Conservation (phyloP, 2,113 vertebrate species). For the Dipodomys spectabilis region DNA sequence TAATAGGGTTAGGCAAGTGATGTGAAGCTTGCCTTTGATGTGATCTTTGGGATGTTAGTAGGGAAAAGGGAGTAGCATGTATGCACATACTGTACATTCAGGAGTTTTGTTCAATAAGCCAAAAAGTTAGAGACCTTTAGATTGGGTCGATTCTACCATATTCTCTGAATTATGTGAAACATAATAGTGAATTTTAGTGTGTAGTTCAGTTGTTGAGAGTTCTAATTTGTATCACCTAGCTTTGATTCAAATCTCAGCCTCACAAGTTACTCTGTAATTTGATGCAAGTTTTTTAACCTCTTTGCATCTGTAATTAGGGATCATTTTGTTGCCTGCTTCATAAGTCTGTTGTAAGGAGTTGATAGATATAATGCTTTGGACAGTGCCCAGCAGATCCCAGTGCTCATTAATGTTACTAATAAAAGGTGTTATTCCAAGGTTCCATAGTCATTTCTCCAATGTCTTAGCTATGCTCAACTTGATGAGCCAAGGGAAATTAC, state of each 20-base stretch:
- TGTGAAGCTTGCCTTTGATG: neutral
- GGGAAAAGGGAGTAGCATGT: neutral
- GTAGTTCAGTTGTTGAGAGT: neutral
- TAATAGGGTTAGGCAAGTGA: neutral
- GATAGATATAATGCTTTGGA: neutral
- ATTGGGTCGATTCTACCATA: neutral
- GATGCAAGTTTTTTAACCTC: neutral
- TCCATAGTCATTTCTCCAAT: neutral
- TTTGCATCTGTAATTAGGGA: neutral
- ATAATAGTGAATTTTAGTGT: neutral
- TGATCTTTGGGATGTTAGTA: neutral
- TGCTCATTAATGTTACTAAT: neutral
- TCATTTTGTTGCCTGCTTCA: neutral
- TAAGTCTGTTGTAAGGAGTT: neutral
- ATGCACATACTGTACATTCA: neutral
- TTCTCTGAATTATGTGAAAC: conserved; percentile 6
- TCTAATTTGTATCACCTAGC: neutral
- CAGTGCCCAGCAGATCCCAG: accelerated
- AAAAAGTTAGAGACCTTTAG: conserved; percentile 24
- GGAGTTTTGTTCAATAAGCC: neutral
- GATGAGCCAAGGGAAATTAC: neutral
- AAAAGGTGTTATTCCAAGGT: neutral
- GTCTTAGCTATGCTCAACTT: neutral
- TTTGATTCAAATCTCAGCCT: neutral
- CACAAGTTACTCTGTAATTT: neutral